phyloP scores from a whole-genome alignment of 2,888 invertebrate genomes.

The Aporophyla nigra region DNA sequence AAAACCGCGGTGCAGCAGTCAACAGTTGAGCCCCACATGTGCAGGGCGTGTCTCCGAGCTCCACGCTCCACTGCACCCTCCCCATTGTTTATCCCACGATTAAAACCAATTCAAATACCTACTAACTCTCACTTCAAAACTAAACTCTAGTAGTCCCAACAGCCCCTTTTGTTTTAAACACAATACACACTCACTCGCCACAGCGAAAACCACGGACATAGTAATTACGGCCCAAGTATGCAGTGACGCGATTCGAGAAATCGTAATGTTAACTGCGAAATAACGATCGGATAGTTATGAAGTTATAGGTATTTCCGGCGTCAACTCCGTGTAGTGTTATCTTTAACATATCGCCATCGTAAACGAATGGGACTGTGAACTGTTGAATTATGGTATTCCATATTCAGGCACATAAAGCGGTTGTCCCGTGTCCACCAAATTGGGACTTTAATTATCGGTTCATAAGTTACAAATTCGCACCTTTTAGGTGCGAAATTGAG shows the following conservation, averaged over 20 bases:
- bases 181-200: constrained; percentile 81
- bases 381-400: constrained; percentile 37
- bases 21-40: constrained; percentile 78
- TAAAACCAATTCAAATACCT: constrained; percentile 88
- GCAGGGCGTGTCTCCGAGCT: constrained; percentile 84
- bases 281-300: constrained; percentile 69
- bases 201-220: constrained; percentile 76
- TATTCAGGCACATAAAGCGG: constrained; percentile 26
- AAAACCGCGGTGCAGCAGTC: constrained; percentile 62
- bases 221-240: constrained; percentile 67
- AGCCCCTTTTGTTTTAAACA: constrained; percentile 87
- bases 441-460: constrained; percentile 36
- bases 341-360: constrained; percentile 50
- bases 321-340: constrained; percentile 50
- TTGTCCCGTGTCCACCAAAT: constrained; percentile 26
- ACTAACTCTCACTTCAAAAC: constrained; percentile 90
- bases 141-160: constrained; percentile 84
- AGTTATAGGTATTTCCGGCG: constrained; percentile 58
- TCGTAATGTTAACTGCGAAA: constrained; percentile 68
- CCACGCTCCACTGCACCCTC: constrained; percentile 83
- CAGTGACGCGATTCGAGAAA: constrained; percentile 59
- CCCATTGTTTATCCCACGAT: constrained; percentile 91
- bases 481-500: not conserved
- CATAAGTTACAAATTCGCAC: constrained; percentile 17
- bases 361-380: constrained; percentile 40